Evolutionary conservation across 2,888 invertebrate species (phyloP).

Genomic region (Neuroscelio doddi): DNA sequence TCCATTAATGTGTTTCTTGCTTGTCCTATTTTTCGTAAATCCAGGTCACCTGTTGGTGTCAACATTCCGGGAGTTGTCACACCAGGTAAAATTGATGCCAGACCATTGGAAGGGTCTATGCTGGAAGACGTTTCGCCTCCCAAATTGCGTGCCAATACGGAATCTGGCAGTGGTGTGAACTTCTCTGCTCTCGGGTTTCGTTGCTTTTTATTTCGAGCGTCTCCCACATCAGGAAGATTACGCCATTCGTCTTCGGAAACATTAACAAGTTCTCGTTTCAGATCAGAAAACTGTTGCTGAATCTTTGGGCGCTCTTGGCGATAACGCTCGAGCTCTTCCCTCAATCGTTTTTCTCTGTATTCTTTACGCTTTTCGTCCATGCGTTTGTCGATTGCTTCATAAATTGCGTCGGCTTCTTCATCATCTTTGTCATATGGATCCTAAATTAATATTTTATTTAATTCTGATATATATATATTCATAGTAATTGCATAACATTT

Average conservation of each 20-base stretch:
- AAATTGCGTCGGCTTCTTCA: constrained; percentile 99
- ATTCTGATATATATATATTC: no score
- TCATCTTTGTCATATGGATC: constrained; percentile 99
- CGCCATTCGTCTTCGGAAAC: constrained; percentile 97
- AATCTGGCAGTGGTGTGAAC: constrained; percentile 98
- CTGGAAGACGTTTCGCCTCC: constrained; percentile 86
- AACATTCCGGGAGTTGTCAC: constrained; percentile 89
- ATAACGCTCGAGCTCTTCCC: constrained; percentile 96
- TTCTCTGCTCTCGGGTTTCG: constrained; percentile 96
- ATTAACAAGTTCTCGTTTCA: constrained; percentile 88
- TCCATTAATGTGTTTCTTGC: constrained; percentile 99
- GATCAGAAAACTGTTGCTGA: constrained; percentile 98
- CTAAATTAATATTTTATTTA: no score
- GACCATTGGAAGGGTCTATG: constrained; percentile 88
- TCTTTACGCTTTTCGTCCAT: constrained; percentile 99
- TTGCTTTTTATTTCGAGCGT: constrained; percentile 96
- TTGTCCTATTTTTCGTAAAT: constrained; percentile 98
- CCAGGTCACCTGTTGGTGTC: constrained; percentile 92
- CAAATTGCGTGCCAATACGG: constrained; percentile 89
- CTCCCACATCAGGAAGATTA: constrained; percentile 99
- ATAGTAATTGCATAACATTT: no score
- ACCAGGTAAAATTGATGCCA: constrained; percentile 91
- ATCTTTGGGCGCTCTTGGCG: constrained; percentile 99
- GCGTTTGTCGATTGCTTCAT: constrained; percentile 97
- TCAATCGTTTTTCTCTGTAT: constrained; percentile 89